Evolutionary conservation across 2,888 invertebrate species (phyloP).

Genomic region (Eurois occulta): DNA sequence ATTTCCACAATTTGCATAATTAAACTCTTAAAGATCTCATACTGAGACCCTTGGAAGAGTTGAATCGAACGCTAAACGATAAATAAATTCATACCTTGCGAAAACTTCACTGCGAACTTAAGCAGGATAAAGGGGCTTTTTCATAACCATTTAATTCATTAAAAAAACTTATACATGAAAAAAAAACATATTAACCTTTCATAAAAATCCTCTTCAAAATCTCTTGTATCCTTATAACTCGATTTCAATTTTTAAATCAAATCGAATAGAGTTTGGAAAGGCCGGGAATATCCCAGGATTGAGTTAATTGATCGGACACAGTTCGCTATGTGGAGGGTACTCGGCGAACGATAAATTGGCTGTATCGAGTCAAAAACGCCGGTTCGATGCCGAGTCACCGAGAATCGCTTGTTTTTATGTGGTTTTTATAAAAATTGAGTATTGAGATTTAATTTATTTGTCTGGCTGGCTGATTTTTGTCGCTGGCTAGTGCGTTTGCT

Average conservation of each 20-base stretch:
- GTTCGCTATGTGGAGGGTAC: constrained; percentile 64
- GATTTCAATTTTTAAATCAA: constrained; percentile 66
- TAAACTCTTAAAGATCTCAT: background rate
- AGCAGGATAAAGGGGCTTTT: background rate
- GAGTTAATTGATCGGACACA: constrained; percentile 70
- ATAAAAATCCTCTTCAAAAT: constrained; percentile 42
- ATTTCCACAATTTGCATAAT: background rate
- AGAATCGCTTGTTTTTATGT: constrained; percentile 49
- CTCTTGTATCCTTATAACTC: constrained; percentile 46
- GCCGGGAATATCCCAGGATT: constrained; percentile 65
- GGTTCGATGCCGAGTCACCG: constrained; percentile 51
- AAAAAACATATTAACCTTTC: constrained; percentile 39
- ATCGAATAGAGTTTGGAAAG: constrained; percentile 58
- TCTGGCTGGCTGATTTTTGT: constrained; percentile 36
- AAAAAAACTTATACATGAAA: background rate
- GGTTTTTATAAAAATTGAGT: constrained; percentile 52
- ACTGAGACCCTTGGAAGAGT: background rate
- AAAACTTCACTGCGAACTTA: background rate
- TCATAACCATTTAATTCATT: background rate
- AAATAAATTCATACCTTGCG: background rate
- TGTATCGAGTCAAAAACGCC: constrained; percentile 64
- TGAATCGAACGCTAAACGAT: background rate
- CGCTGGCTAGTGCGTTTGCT: constrained; percentile 21
- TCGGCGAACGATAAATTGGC: constrained; percentile 66
- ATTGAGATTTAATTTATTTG: constrained; percentile 59